A percentile compares a stretch with the other conserved stretches of the same genome.
Conservation (phyloP, 2,797 vertebrate genomes). For the Pampus argenteus region DNA sequence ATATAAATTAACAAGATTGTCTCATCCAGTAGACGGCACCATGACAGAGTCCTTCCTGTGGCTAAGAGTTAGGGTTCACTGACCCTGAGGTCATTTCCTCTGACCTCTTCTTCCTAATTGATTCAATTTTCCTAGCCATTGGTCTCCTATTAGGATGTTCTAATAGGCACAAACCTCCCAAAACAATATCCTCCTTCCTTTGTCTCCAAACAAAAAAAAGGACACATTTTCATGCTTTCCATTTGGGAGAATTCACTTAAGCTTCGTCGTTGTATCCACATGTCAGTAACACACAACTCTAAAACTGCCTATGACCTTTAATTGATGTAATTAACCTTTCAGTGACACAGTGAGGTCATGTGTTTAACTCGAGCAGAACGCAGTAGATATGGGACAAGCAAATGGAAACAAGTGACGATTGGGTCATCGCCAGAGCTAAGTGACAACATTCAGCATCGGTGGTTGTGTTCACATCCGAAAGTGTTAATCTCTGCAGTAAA, state of each 20-base stretch:
- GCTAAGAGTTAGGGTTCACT: constrained; percentile 68
- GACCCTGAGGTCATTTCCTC: constrained; percentile 83
- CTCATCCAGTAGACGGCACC: constrained; percentile 38
- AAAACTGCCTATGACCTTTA: constrained; percentile 33
- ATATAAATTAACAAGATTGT: constrained; percentile 35
- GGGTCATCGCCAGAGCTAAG: constrained; percentile 32
- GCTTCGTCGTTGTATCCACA: constrained; percentile 7
- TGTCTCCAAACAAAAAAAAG: constrained; percentile 32
- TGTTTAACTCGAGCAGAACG: constrained; percentile 15
- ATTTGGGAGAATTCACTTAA: background rate
- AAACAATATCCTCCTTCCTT: constrained; percentile 38
- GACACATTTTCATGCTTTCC: constrained; percentile 16
- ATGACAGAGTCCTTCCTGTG: constrained; percentile 73
- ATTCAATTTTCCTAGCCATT: constrained; percentile 82
- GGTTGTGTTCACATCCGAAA: background rate
- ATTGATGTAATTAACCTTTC: constrained; percentile 57
- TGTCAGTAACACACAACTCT: constrained; percentile 20
- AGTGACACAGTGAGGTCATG: constrained; percentile 20
- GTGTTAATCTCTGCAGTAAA: background rate
- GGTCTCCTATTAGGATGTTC: constrained; percentile 78
- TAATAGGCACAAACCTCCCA: constrained; percentile 54
- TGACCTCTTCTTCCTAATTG: constrained; percentile 85
- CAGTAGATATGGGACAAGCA: constrained; percentile 43
- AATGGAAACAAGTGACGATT: background rate
- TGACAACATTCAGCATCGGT: constrained; percentile 34